These are phyloP conservation scores for Sisyra nigra DNA, from an alignment of 2,888 invertebrate species.

Conservation along the genomic window DNA sequence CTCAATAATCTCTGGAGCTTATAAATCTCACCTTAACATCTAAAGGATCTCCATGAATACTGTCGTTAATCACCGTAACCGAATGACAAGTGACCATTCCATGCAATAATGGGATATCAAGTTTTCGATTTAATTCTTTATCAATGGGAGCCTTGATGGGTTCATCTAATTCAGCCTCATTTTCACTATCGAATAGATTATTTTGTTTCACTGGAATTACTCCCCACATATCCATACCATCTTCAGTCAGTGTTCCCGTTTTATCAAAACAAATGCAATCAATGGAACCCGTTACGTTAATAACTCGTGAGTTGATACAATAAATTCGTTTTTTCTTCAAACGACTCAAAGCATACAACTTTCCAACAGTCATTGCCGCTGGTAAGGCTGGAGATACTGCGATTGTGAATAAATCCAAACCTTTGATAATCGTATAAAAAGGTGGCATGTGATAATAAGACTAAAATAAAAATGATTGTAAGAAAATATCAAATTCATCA, in stretches of 20 bases:
- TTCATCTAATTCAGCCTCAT: conserved; percentile 18
- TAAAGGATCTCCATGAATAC: conserved; percentile 83
- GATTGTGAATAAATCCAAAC: conserved; percentile 85
- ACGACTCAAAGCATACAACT: conserved; percentile 75
- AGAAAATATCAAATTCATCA: conserved; percentile 5
- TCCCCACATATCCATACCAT: conserved; percentile 90
- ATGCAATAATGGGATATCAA: conserved; percentile 21
- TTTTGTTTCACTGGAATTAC: conserved; percentile 50
- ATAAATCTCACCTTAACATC: conserved; percentile 73
- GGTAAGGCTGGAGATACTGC: conserved; percentile 92
- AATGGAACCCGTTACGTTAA: conserved; percentile 82
- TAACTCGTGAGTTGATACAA: conserved; percentile 84
- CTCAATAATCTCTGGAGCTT: too few relatives aligned
- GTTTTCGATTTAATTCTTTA: conserved; percentile 11
- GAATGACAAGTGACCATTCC: conserved; percentile 91
- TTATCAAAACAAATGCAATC: conserved; percentile 87
- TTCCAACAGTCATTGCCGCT: conserved; percentile 92
- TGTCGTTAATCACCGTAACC: conserved; percentile 75
- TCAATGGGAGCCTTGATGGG: conserved; percentile 17
- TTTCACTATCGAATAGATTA: conserved; percentile 17
- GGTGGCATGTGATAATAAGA: conserved; percentile 39
- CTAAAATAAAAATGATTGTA: conserved; percentile 25
- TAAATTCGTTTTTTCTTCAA: conserved; percentile 63
- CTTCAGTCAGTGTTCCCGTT: conserved; percentile 93
- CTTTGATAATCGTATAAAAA: conserved; percentile 54